A percentile compares a stretch with the other conserved stretches of the same genome.
Conservation (phyloP, 2,113 vertebrate species). For the Eptesicus fuscus region DNA sequence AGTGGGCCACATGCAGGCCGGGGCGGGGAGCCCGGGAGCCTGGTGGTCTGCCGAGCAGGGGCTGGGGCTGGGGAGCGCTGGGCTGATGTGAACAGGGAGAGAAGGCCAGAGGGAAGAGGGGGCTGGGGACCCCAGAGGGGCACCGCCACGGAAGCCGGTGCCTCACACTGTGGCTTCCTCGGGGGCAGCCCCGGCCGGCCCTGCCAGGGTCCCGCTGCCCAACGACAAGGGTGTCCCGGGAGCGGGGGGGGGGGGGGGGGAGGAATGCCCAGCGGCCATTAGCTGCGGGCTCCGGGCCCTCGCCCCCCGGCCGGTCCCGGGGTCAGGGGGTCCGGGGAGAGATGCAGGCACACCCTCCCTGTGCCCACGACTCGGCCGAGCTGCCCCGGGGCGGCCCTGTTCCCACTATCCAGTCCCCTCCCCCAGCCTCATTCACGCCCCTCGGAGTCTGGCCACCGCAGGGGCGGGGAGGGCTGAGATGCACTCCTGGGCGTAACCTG, state of each 20-base stretch:
- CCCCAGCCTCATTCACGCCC: background rate
- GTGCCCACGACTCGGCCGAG: background rate
- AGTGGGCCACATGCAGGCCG: background rate
- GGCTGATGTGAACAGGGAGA: background rate
- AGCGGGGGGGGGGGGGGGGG: conserved; percentile 12
- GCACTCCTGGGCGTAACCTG: rapidly evolving
- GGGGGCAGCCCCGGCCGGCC: background rate
- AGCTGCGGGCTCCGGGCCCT: rapidly evolving
- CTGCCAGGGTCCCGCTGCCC: no score
- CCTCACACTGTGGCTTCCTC: background rate
- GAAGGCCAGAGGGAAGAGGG: background rate
- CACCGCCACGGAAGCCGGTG: rapidly evolving
- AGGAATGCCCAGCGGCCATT: background rate
- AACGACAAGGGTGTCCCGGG: background rate
- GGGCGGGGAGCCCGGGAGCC: no score
- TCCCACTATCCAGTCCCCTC: background rate
- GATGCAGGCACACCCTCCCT: background rate
- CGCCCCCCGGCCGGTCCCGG: conserved; percentile 2
- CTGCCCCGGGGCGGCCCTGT: background rate
- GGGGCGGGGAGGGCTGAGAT: no score
- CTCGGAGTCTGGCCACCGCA: background rate
- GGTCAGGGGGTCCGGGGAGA: conserved; percentile 11
- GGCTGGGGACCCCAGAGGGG: background rate
- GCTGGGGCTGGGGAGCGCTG: background rate
- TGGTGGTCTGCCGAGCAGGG: background rate